phyloP scores from a whole-genome alignment of 2,797 vertebrate species.

The Molossus alvarezi region DNA sequence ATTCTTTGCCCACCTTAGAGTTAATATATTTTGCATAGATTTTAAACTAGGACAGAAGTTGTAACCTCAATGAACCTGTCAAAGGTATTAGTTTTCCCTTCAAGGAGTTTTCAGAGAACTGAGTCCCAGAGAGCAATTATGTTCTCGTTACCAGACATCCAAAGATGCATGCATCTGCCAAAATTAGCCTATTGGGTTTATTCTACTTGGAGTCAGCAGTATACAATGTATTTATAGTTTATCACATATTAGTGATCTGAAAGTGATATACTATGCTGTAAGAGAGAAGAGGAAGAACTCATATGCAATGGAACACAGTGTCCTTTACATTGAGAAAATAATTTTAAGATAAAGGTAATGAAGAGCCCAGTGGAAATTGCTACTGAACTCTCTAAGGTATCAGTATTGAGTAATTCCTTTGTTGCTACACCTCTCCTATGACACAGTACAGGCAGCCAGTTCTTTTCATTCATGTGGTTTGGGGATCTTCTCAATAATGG shows the following conservation, averaged over 20 bases:
- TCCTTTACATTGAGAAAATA: conserved; percentile 60
- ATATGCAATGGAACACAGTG: not conserved
- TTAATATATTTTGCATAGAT: conserved; percentile 56
- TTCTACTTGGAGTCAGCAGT: conserved; percentile 52
- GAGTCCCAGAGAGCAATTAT: not conserved
- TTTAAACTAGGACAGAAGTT: conserved; percentile 59
- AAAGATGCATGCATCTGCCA: not conserved
- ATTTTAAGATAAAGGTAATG: conserved; percentile 63
- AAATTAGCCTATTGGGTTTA: not conserved
- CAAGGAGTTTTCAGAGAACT: conserved; percentile 44
- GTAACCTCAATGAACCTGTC: not conserved
- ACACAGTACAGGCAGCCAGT: not conserved
- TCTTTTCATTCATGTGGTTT: conserved; percentile 34
- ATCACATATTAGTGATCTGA: conserved; percentile 51
- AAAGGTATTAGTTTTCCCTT: not conserved
- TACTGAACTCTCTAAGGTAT: not conserved
- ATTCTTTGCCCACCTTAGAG: not conserved
- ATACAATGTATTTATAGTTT: conserved; percentile 49
- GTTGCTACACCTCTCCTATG: not conserved
- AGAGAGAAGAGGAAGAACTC: conserved; percentile 44
- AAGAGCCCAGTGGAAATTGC: not conserved
- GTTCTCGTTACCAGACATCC: conserved; percentile 46
- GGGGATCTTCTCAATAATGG: conserved; percentile 31
- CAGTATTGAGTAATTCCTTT: conserved; percentile 2
- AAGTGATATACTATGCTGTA: conserved; percentile 41